Evolutionary conservation across 2,113 vertebrate genomes (phyloP), one percentile per base, ranked within the genome.

Genomic region (Synchiropus splendidus): DNA sequence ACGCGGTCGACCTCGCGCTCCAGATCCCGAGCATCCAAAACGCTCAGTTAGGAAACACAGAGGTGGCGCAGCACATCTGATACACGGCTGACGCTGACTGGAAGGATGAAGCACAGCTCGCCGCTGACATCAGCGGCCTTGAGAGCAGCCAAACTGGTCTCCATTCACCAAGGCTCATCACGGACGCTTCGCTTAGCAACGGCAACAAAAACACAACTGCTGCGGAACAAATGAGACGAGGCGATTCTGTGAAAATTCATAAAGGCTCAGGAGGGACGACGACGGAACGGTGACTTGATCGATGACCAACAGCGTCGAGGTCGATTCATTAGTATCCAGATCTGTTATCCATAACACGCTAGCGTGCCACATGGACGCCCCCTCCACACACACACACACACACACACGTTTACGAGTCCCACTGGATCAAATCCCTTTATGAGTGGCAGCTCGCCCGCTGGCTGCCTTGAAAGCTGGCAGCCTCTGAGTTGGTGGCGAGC

Each of bases 381-480:
- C 10, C 36, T 41, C 42, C 16, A 42, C 5, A 31, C 18, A 18
- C 39, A 33, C 12, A 30, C 48, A 27, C 16, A 37, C 39, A 34
- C 36, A 38, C 16, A 44, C 42, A 44, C 42, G 44, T 58, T 64
- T 62, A 58, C 48, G 43, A 42, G 18, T 65, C 69, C 43, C 61
- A 46, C 34, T 47, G 56, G 64, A 61, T 47, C 39, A 51, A 61
- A 50, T 70, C 31, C 50, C 55, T 70, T 75, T 62, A 78, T 75
- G 74, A 72, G 64, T 54, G 54, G 56, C 61, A 58, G 64, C 62
- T 66, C 66, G 70, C 51, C 69, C 54, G 37, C 55, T 70, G 70
- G 64, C 60, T 63, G 54, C 9, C 64, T 72, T 59, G 62, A 70
- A 61, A 70, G 42, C 58, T 53, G 70, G 63, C 77, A 61, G 37